phyloP scores from a whole-genome alignment of 92 coral and sea anemone genomes.

The Bergia sp. region DNA sequence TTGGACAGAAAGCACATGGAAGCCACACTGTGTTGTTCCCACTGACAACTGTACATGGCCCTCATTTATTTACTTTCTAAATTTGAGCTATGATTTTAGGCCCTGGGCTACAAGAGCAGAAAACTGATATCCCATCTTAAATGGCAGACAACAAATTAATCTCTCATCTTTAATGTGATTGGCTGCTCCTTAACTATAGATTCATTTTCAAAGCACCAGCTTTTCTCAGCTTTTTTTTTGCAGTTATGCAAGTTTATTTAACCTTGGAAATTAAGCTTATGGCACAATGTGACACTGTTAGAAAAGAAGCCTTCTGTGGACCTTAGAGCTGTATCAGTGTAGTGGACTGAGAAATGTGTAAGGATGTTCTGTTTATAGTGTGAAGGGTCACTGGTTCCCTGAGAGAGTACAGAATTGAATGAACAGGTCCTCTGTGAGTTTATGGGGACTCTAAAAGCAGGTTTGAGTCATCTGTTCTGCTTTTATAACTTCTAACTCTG shows the following conservation, averaged over 20 bases:
- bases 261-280: not conserved
- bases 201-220: slow-evolving; percentile 17
- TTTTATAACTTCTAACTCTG: slow-evolving; percentile 14
- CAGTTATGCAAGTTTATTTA: not conserved
- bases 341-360: not conserved
- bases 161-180: slow-evolving; percentile 18
- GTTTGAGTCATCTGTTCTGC: slow-evolving; percentile 40
- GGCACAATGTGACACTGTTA: not conserved
- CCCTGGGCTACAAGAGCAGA: slow-evolving; percentile 32
- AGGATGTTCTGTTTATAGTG: slow-evolving; percentile 19
- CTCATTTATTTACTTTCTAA: slow-evolving; percentile 30
- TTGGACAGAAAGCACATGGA: slow-evolving; percentile 11
- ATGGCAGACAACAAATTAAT: slow-evolving; percentile 18
- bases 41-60: not conserved
- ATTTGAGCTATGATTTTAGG: slow-evolving; percentile 21
- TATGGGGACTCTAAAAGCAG: slow-evolving; percentile 44
- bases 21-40: not conserved
- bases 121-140: slow-evolving; percentile 27
- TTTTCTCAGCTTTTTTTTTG: not conserved
- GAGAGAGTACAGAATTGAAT: not conserved
- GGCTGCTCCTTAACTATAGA: slow-evolving; percentile 10
- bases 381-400: slow-evolving; percentile 12
- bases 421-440: not conserved
- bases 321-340: not conserved
- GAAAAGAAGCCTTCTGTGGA: not conserved